These are phyloP conservation scores for Anarrhichthys ocellatus DNA, from an alignment of 2,113 vertebrate species.

Conservation along the genomic window DNA sequence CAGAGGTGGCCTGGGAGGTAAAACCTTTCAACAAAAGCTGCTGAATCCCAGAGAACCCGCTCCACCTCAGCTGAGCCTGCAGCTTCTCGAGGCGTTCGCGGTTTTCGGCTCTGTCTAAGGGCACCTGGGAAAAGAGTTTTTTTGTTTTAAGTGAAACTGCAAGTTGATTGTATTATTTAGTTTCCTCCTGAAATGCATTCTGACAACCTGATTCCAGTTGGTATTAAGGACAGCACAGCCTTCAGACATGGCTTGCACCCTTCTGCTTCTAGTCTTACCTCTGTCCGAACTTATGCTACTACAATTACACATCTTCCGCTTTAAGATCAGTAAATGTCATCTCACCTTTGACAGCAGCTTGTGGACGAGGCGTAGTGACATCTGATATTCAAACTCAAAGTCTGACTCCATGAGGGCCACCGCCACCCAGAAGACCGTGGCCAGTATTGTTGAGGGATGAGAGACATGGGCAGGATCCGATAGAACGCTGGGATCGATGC, in stretches of 20 bases:
- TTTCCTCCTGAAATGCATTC: background rate
- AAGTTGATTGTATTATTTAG: background rate
- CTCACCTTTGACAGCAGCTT: slow-evolving; percentile 88
- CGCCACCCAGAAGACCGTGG: slow-evolving; percentile 97
- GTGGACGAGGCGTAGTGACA: slow-evolving; percentile 93
- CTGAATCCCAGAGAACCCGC: slow-evolving; percentile 95
- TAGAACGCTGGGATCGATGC: slow-evolving; percentile 88
- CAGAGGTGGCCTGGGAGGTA: slow-evolving; percentile 93
- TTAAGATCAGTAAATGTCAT: background rate
- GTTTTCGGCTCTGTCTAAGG: slow-evolving; percentile 94
- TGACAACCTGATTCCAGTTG: too few relatives aligned
- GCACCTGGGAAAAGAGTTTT: slow-evolving; percentile 82
- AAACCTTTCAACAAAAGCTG: slow-evolving; percentile 97
- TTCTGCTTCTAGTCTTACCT: slow-evolving; percentile 5
- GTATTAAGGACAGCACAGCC: too few relatives aligned
- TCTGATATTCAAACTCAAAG: slow-evolving; percentile 98
- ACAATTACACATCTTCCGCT: too few relatives aligned
- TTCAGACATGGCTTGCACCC: background rate
- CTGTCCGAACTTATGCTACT: too few relatives aligned
- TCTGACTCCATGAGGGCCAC: slow-evolving; percentile 99
- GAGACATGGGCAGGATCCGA: slow-evolving; percentile 92
- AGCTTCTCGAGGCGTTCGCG: slow-evolving; percentile 96
- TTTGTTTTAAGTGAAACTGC: background rate
- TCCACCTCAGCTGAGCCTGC: slow-evolving; percentile 96
- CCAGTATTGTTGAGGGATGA: slow-evolving; percentile 93